phyloP scores from a whole-genome alignment of 2,888 invertebrate species.

The Cremastinae sp. region DNA sequence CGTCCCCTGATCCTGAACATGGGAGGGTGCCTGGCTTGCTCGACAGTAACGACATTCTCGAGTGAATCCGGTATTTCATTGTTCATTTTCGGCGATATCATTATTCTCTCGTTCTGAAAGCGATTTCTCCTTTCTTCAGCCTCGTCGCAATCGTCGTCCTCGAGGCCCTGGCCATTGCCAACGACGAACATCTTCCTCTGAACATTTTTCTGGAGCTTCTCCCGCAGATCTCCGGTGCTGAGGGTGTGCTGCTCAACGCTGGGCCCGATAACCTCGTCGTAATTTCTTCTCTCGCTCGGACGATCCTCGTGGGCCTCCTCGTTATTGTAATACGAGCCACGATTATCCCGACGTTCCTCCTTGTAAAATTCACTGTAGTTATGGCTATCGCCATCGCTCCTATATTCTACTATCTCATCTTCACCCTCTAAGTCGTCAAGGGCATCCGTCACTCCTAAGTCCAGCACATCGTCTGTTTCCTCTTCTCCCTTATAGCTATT shows the following conservation, averaged over 20 bases:
- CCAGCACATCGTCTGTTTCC: slow-evolving; percentile 80
- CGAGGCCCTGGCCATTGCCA: slow-evolving; percentile 71
- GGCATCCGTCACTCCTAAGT: slow-evolving; percentile 79
- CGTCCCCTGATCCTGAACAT: slow-evolving; percentile 67
- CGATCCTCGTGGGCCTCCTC: slow-evolving; percentile 67
- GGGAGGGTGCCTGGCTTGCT: slow-evolving; percentile 70
- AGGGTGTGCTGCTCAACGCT: slow-evolving; percentile 64
- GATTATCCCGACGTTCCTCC: slow-evolving; percentile 68
- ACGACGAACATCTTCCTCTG: slow-evolving; percentile 67
- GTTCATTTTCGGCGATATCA: slow-evolving; percentile 75
- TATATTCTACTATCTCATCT: slow-evolving; percentile 78
- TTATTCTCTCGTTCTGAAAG: slow-evolving; percentile 76
- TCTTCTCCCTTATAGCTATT: slow-evolving; percentile 80
- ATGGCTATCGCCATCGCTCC: slow-evolving; percentile 72
- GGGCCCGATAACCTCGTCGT: slow-evolving; percentile 65
- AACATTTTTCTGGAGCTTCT: slow-evolving; percentile 75
- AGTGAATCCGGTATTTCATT: slow-evolving; percentile 77
- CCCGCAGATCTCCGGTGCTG: slow-evolving; percentile 73
- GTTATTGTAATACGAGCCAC: slow-evolving; percentile 69
- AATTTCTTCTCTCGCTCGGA: slow-evolving; percentile 63
- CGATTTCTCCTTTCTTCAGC: slow-evolving; percentile 76
- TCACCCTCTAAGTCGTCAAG: slow-evolving; percentile 79
- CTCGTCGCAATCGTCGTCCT: slow-evolving; percentile 77
- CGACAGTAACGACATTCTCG: slow-evolving; percentile 76
- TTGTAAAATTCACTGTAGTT: slow-evolving; percentile 75